Evolutionary conservation across 2,797 vertebrate genomes (phyloP).

Genomic region (Hydrophis major): DNA sequence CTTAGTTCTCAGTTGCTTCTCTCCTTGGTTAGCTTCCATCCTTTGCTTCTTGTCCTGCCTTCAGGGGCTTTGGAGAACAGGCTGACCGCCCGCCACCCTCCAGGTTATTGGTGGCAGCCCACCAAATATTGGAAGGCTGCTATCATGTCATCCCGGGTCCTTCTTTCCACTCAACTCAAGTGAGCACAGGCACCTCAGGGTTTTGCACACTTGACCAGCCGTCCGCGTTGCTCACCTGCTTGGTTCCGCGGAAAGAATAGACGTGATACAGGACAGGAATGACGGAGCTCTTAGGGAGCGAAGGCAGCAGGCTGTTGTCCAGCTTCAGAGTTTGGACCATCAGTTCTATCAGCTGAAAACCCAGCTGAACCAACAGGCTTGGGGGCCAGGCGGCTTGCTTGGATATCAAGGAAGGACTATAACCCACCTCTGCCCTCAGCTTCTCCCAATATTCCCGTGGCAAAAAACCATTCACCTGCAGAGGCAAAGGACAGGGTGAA

Average conservation of each 20-base stretch:
- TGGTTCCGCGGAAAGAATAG: slow-evolving; percentile 86
- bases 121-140: too few relatives aligned
- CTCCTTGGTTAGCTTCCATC: neutral
- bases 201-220: too few relatives aligned
- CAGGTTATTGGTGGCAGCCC: too few relatives aligned
- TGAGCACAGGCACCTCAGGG: fast-evolving
- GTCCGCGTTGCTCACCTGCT: slow-evolving; percentile 75
- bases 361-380: slow-evolving; percentile 78
- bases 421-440: slow-evolving; percentile 71
- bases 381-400: slow-evolving; percentile 76
- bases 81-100: too few relatives aligned
- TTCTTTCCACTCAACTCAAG: neutral
- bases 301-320: slow-evolving; percentile 72
- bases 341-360: slow-evolving; percentile 83
- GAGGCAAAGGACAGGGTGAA: neutral
- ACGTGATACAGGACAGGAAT: slow-evolving; percentile 92
- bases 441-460: slow-evolving; percentile 84
- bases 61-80: too few relatives aligned
- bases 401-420: slow-evolving; percentile 69
- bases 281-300: slow-evolving; percentile 53
- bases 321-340: slow-evolving; percentile 84
- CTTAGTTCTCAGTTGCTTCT: neutral
- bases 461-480: slow-evolving; percentile 69
- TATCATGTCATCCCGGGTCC: neutral
- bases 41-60: neutral